Percentiles rank a stretch among this genome's conserved stretches.
Evolutionary conservation across 1,140 invertebrate genomes (phyloP).

Genomic region (Manduca sexta): DNA sequence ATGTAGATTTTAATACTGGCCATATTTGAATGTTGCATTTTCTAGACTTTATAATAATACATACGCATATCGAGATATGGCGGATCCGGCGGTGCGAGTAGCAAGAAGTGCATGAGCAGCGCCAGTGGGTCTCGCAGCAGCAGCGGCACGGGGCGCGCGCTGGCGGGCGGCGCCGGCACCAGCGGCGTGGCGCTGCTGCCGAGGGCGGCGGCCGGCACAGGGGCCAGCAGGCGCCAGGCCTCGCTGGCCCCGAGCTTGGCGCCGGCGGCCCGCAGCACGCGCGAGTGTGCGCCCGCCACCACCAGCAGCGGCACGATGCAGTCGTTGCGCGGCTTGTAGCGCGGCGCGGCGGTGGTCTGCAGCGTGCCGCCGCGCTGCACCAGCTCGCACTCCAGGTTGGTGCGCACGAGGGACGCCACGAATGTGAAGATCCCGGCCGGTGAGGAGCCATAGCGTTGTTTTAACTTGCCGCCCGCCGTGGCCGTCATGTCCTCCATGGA

Average conservation of each 20-base stretch:
- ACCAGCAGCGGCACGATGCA: conserved; percentile 93
- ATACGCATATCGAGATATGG: conserved; percentile 84
- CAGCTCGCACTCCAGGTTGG: conserved; percentile 94
- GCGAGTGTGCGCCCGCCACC: conserved; percentile 78
- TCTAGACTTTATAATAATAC: too few species aligned
- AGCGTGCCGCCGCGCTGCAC: conserved; percentile 89
- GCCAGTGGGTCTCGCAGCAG: conserved; percentile 45
- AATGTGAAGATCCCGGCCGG: conserved; percentile 89
- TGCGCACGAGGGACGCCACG: conserved; percentile 92
- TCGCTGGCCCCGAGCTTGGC: conserved; percentile 44
- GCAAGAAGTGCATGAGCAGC: conserved; percentile 85
- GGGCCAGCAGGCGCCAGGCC: conserved; percentile 60
- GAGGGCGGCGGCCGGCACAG: conserved; percentile 34
- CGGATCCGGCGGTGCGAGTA: conserved; percentile 85
- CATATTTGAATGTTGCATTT: too few species aligned
- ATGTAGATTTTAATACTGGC: too few species aligned
- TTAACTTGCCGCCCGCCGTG: conserved; percentile 76
- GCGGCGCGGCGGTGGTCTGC: conserved; percentile 64
- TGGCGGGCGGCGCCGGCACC: conserved; percentile 34
- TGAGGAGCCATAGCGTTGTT: conserved; percentile 74
- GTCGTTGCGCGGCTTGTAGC: conserved; percentile 86
- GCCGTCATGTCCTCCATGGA: conserved; percentile 96
- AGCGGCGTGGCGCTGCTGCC: conserved; percentile 26
- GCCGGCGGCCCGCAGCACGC: conserved; percentile 62
- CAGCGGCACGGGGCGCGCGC: conserved; percentile 17